Percentiles rank a stretch among this genome's conserved stretches.
Conservation (phyloP, 2,888 invertebrate species). For the Scrobipalpa costella region DNA sequence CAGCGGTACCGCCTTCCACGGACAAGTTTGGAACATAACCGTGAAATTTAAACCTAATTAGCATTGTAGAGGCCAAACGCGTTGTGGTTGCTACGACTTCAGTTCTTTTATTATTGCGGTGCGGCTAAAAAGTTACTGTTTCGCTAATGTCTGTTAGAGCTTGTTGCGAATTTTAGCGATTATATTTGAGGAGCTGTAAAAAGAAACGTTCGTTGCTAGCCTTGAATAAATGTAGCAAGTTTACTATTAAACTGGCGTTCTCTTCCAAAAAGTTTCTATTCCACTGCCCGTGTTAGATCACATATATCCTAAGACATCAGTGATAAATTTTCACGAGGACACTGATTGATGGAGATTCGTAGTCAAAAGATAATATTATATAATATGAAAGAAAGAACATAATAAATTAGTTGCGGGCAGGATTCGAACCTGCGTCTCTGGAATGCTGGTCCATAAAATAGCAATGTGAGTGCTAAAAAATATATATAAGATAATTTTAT, state of each 20-base stretch:
- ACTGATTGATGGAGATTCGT: too few species aligned
- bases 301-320: too few species aligned
- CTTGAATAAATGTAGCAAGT: background rate
- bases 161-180: constrained; percentile 14
- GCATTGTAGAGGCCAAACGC: constrained; percentile 3
- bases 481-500: too few species aligned
- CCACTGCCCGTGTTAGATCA: too few species aligned
- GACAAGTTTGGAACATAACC: constrained; percentile 13
- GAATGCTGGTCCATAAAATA: too few species aligned
- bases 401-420: too few species aligned
- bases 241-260: background rate
- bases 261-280: background rate
- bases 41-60: constrained; percentile 15
- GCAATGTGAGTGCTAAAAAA: too few species aligned
- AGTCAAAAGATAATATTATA: too few species aligned
- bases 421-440: too few species aligned
- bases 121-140: background rate
- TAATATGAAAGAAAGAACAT: too few species aligned
- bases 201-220: background rate
- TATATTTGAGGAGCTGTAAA: background rate
- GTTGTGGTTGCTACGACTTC: constrained; percentile 4
- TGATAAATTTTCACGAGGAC: too few species aligned
- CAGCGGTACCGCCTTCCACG: background rate
- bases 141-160: constrained; percentile 6
- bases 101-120: constrained; percentile 4